Evolutionary conservation across 2,113 vertebrate genomes (phyloP), one percentile per base, ranked within the genome.

Genomic region (Urocitellus parryii): DNA sequence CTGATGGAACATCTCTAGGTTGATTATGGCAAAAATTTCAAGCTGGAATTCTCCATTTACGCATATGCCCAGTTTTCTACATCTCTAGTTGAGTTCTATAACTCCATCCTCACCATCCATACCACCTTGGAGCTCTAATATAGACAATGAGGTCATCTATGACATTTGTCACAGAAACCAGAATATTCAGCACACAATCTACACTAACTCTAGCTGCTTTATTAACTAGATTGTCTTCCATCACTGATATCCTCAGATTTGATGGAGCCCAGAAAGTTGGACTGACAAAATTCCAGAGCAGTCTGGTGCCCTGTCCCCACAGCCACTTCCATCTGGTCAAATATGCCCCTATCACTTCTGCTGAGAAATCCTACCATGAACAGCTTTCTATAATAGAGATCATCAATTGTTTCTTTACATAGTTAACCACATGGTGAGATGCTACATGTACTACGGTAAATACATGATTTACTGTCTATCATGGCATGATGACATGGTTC

Each of bases 301-400:
- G 99, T 96, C 94, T 99, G 98, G 99, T 99, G 97, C 99, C 99
- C 91, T 99, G 99, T 95, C 99, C 99, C 48, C 98, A 99, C 88
- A 99, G 99, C 97, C 99, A 84, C 14, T 29, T 45, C 16, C 25
- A 34, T 85, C 32, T 51, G 61, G 6, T 18, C 39, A n/a, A 32
- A 99, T 94, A 99, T 98, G 97, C 98, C 98, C 20, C 97, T 74
- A 98, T 99, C 0, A 99, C 99, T 98, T 99, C 99, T 48, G 98
- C 98, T 63, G 98, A 99, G 95, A 99, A 99, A 97, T 98, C 98
- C 37, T 99, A 99, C 85, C 98, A 99, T 39, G 98, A 99, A 97
- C 98, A 98, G 81, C 90, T 98, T 0, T 98, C 98, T 0, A 96
- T 98, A 39, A 13, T 98, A 0, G 98, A 98, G 85, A 98, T 98